Base-by-base conservation (phyloP, 2,888 invertebrate genomes). In the Pyrocoelia pectoralis region DNA sequence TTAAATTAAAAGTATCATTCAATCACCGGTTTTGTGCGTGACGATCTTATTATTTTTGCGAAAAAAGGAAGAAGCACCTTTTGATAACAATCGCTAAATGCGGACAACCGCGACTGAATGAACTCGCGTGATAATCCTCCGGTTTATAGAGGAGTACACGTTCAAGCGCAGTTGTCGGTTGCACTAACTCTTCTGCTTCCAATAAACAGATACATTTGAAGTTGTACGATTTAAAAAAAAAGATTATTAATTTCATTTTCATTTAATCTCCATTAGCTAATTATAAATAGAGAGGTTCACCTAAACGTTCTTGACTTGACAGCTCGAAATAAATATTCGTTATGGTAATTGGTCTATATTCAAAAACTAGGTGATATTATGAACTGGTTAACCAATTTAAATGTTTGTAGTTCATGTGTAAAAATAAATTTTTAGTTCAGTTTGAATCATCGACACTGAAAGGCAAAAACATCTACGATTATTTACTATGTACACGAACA, bases 91-190 rank as follows among this genome's bases (percentile, higher is more conserved):
- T 66, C 63, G 68, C 65, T 62, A 64, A 68, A 63, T 62, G 61
- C 66, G 63, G 61, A 62, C 62, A 61, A 64, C 61, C 64, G 64
- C 69, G 62, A 69, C 69, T 69, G 69, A 69, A 69, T 69, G 69
- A 69, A 69, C 59, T 60, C 66, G 66, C 68, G 66, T 65, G 65
- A 66, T 69, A 69, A 69, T 69, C 68, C 69, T 66, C 62, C 68
- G 59, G 68, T 69, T 66, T 69, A 69, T 66, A 68, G 64, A 48
- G 56, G 61, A 56, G 56, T 33, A 55, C 65, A 57, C 53, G 65
- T 65, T 65, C 65, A 65, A 65, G 65, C 65, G 65, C 65, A 65
- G 65, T 65, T 61, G 59, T 61, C 51, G 49, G 62, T 63, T 58
- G 58, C 51, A 63, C 57, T 51, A 5, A 50, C 58, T 62, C 53